Conservation (phyloP, 1,140 invertebrate genomes). For the Telenomus remus region DNA sequence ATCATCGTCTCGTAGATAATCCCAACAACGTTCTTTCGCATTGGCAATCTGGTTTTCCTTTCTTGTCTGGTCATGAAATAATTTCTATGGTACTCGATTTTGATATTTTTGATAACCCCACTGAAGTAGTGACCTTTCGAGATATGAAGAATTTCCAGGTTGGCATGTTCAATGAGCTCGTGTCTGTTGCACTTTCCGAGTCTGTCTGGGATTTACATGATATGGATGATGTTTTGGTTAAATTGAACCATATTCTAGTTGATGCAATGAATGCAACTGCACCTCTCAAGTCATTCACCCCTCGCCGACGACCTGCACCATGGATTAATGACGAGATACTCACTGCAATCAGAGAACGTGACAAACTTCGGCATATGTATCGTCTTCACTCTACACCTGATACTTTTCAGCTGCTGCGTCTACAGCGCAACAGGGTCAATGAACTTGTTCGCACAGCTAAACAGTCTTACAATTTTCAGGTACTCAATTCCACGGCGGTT, state of each 20-base stretch:
- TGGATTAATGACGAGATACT: not conserved
- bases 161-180: too few relatives aligned
- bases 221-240: too few relatives aligned
- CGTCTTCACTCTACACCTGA: too few relatives aligned
- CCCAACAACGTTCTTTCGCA: not conserved
- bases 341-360: not conserved
- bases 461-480: not conserved
- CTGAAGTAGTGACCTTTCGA: too few relatives aligned
- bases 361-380: not conserved
- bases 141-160: too few relatives aligned
- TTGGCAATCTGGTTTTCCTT: conserved; percentile 3
- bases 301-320: not conserved
- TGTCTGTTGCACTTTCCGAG: too few relatives aligned
- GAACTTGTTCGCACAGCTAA: not conserved
- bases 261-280: not conserved
- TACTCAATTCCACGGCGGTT: not conserved
- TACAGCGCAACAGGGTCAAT: not conserved
- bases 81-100: not conserved
- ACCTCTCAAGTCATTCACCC: not conserved
- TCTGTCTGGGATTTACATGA: too few relatives aligned
- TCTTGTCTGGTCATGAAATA: conserved; percentile 9
- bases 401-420: not conserved
- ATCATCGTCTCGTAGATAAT: conserved; percentile 1
- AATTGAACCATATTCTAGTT: too few relatives aligned
- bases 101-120: too few relatives aligned